phyloP scores from a whole-genome alignment of 2,797 vertebrate genomes.

The Neopelma chrysocephalum region DNA sequence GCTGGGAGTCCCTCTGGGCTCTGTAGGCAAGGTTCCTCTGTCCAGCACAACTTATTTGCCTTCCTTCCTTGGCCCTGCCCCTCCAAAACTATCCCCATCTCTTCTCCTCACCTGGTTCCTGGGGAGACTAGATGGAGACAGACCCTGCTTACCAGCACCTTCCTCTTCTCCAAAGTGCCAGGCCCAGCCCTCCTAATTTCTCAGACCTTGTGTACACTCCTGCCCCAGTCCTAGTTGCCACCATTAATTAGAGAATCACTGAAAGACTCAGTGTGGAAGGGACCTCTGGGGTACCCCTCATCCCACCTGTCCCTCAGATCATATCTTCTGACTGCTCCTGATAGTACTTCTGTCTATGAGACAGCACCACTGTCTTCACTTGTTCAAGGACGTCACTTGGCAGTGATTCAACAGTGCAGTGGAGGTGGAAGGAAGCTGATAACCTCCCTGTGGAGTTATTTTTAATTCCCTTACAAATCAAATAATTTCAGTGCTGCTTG shows the following conservation, averaged over 20 bases:
- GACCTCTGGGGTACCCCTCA: not conserved
- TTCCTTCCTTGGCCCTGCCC: not conserved
- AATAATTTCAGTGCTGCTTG: not conserved
- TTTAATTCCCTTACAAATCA: not conserved
- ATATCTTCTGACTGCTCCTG: not conserved
- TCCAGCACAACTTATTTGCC: not conserved
- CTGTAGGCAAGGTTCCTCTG: not conserved
- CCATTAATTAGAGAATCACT: not conserved
- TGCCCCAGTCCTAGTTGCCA: not conserved
- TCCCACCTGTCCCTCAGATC: not conserved
- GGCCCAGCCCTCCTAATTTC: not conserved
- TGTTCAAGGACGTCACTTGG: not conserved
- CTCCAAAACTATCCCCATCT: not conserved
- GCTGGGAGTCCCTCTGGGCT: not conserved
- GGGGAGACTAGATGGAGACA: not conserved
- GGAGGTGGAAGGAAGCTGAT: not conserved
- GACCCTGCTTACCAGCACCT: not conserved
- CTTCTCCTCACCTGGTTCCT: not conserved
- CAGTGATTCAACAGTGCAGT: fast-evolving
- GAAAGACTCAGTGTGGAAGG: not conserved
- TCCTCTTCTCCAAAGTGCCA: not conserved
- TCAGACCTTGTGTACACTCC: not conserved
- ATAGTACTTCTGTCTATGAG: not conserved
- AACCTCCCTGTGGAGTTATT: not conserved
- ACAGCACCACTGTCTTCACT: not conserved